Evolutionary conservation across 1,140 invertebrate species (phyloP).

Genomic region (Caerostris darwini): DNA sequence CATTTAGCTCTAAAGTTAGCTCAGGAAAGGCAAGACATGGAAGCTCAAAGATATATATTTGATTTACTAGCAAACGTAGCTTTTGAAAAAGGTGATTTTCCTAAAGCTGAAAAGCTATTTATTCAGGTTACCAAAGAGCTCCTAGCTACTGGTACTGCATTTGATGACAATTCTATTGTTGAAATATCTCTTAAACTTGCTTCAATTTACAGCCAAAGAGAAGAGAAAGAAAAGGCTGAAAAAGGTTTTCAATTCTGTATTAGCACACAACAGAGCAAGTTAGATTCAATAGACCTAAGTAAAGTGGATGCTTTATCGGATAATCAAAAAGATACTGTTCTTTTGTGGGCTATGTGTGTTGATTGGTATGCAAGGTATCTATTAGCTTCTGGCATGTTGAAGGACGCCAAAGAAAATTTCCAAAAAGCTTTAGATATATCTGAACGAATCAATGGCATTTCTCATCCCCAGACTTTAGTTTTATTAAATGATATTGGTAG

Average conservation of each 20-base stretch:
- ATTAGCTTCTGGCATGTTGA: constrained; percentile 82
- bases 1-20: constrained; percentile 91
- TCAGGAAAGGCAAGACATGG: constrained; percentile 88
- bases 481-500: constrained; percentile 93
- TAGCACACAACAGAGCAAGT: constrained; percentile 85
- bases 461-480: constrained; percentile 88
- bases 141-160: constrained; percentile 85
- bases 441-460: constrained; percentile 85
- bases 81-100: constrained; percentile 87
- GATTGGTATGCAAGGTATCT: constrained; percentile 92
- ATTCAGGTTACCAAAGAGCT: constrained; percentile 89
- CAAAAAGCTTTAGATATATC: constrained; percentile 88
- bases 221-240: constrained; percentile 87
- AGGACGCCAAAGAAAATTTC: constrained; percentile 87
- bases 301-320: constrained; percentile 58
- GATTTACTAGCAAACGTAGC: constrained; percentile 95
- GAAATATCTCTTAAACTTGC: constrained; percentile 87
- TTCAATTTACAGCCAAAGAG: constrained; percentile 84
- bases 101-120: constrained; percentile 93
- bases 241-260: constrained; percentile 90
- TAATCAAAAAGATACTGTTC: constrained; percentile 85
- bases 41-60: constrained; percentile 92
- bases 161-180: constrained; percentile 89
- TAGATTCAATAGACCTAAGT: constrained; percentile 80
- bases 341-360: constrained; percentile 87